Conservation (phyloP, 2,797 vertebrate species). For the Eulemur albifrons region DNA sequence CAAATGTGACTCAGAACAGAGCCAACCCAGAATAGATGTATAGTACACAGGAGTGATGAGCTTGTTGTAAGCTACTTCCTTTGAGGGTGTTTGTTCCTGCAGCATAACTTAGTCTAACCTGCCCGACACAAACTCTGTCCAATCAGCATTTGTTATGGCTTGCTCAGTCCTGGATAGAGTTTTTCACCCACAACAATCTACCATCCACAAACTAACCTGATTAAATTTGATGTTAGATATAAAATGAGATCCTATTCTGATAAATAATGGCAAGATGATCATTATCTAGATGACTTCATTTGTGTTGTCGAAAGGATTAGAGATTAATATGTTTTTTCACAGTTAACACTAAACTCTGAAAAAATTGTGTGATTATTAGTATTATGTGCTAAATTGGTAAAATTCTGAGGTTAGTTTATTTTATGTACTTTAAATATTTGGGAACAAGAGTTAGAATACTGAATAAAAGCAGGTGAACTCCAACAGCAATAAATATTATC, state of each 20-base stretch:
- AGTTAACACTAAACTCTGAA: neutral
- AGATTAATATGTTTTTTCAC: neutral
- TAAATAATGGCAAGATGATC: neutral
- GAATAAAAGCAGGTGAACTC: constrained; percentile 43
- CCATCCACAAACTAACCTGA: neutral
- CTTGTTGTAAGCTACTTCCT: neutral
- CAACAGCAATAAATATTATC: constrained; percentile 34
- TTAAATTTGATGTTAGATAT: neutral
- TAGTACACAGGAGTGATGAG: neutral
- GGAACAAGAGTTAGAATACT: neutral
- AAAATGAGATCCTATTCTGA: neutral
- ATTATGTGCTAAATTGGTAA: neutral
- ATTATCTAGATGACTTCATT: neutral
- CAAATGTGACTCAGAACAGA: neutral
- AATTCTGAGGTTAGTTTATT: constrained; percentile 23
- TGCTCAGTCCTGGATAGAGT: neutral
- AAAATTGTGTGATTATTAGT: constrained; percentile 16
- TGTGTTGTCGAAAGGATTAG: neutral
- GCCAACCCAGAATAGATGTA: neutral
- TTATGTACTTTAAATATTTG: constrained; percentile 31
- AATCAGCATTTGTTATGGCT: neutral
- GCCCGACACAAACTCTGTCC: neutral
- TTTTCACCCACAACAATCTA: neutral
- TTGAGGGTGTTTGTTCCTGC: neutral
- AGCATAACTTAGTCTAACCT: neutral